Evolutionary conservation across 2,888 invertebrate species (phyloP).

Genomic region (Callosobruchus maculatus): DNA sequence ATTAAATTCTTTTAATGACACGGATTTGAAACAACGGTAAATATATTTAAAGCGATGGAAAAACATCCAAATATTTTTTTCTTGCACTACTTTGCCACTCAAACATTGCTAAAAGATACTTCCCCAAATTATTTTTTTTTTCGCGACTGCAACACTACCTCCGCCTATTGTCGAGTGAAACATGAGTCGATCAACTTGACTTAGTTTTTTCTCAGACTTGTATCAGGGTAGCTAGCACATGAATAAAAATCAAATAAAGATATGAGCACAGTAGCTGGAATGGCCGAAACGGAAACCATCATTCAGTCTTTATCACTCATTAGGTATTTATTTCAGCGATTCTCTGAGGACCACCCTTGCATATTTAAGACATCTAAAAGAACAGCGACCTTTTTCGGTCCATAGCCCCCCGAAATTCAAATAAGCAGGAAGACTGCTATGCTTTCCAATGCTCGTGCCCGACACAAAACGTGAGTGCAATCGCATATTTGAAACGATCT

Average conservation of each 20-base stretch:
- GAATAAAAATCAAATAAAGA: neutral
- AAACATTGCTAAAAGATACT: too few relatives aligned
- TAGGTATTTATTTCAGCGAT: neutral
- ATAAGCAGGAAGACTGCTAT: neutral
- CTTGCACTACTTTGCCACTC: too few relatives aligned
- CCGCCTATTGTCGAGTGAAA: too few relatives aligned
- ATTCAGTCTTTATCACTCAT: neutral
- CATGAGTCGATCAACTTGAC: too few relatives aligned
- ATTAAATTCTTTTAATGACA: too few relatives aligned
- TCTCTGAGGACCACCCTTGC: neutral
- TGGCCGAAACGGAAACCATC: neutral
- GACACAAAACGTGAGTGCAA: neutral
- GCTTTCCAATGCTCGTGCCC: too few relatives aligned
- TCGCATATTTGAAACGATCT: neutral
- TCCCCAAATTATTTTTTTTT: too few relatives aligned
- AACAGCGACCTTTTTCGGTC: neutral
- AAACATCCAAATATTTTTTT: too few relatives aligned
- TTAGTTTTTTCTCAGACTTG: too few relatives aligned
- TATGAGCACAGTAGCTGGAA: neutral
- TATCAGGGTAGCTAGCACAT: neutral
- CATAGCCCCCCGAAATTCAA: neutral
- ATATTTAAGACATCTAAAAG: neutral
- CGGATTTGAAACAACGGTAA: too few relatives aligned
- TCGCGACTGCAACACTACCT: too few relatives aligned
- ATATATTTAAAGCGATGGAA: too few relatives aligned